phyloP scores from a whole-genome alignment of 2,888 invertebrate species.

The Drosophila vallismaia region DNA sequence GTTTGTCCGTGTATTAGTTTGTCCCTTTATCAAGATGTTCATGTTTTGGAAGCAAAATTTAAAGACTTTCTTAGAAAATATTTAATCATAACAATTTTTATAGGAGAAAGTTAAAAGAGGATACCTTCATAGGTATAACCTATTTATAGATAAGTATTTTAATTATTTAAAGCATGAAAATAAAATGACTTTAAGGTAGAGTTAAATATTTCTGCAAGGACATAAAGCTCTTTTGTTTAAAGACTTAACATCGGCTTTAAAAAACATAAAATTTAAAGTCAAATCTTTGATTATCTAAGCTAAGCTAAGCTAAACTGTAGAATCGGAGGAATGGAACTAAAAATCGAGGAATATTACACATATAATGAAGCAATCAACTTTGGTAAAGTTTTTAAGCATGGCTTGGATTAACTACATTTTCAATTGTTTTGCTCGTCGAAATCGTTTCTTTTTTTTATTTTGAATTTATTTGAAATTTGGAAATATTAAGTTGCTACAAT shows the following conservation, averaged over 20 bases:
- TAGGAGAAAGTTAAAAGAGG: too few relatives aligned
- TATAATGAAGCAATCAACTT: conserved; percentile 78
- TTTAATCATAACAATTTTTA: too few relatives aligned
- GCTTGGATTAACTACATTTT: conserved; percentile 69
- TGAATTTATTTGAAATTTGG: neutral
- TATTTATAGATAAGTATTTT: too few relatives aligned
- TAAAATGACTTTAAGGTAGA: too few relatives aligned
- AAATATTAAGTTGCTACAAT: conserved; percentile 10
- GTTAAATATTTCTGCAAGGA: too few relatives aligned
- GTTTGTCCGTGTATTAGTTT: too few relatives aligned
- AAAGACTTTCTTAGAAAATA: too few relatives aligned
- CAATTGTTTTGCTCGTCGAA: conserved; percentile 28
- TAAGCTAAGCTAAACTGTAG: conserved; percentile 62
- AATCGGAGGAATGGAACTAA: conserved; percentile 34
- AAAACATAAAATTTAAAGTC: conserved; percentile 6
- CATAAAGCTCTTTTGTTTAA: conserved; percentile 1
- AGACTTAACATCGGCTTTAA: conserved; percentile 45
- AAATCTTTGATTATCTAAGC: conserved; percentile 36
- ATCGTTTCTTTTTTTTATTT: conserved; percentile 24
- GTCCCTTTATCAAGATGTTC: too few relatives aligned
- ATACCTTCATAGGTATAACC: too few relatives aligned
- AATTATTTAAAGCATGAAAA: too few relatives aligned
- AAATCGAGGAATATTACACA: conserved; percentile 23
- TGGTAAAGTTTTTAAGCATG: conserved; percentile 81
- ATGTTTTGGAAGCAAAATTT: too few relatives aligned